Evolutionary conservation across 2,113 vertebrate genomes (phyloP).

Genomic region (Taurulus bubalis): DNA sequence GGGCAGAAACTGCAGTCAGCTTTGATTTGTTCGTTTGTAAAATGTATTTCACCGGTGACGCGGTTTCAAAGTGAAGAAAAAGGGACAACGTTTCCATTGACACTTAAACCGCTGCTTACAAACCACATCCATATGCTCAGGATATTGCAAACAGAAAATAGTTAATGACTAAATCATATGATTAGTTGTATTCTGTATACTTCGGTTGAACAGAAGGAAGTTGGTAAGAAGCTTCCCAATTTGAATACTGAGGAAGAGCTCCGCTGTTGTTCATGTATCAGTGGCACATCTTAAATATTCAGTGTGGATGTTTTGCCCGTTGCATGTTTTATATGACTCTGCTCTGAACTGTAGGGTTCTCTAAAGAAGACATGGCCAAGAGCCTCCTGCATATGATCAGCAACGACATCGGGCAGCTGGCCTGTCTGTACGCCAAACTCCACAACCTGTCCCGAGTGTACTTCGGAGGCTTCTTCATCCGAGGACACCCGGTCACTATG

Average conservation of each 20-base stretch:
- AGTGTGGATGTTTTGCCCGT: not conserved
- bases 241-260: not conserved
- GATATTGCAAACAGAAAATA: not conserved
- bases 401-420: constrained; percentile 98
- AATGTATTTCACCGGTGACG: too few relatives aligned
- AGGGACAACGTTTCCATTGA: not conserved
- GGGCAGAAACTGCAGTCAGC: not conserved
- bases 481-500: constrained; percentile 98
- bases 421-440: constrained; percentile 94
- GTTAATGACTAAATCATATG: too few relatives aligned
- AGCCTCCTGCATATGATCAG: constrained; percentile 99
- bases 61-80: too few relatives aligned
- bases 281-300: not conserved
- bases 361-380: constrained; percentile 98
- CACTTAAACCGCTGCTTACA: not conserved
- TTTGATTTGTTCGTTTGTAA: too few relatives aligned
- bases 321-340: not conserved
- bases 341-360: constrained; percentile 86
- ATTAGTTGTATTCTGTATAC: too few relatives aligned
- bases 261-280: not conserved
- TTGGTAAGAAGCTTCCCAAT: too few relatives aligned
- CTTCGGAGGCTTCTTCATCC: constrained; percentile 98
- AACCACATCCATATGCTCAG: not conserved
- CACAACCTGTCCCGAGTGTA: constrained; percentile 93
- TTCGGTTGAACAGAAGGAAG: too few relatives aligned